Evolutionary conservation across 1,140 invertebrate genomes (phyloP).

Genomic region (Elysia chlorotica): DNA sequence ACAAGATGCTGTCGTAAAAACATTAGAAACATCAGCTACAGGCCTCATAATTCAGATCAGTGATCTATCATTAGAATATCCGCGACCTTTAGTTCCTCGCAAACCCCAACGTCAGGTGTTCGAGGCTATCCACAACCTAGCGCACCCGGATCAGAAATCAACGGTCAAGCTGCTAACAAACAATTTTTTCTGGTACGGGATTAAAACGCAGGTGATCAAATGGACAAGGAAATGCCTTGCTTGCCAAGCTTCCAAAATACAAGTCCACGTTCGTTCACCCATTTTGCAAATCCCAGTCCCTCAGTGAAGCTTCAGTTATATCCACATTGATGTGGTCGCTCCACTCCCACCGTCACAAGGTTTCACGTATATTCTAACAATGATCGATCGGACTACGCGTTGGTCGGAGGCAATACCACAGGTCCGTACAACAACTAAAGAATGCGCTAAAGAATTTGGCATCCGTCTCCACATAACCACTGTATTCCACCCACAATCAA

Average conservation of each 20-base stretch:
- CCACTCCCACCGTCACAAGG: not conserved
- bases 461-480: not conserved
- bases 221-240: not conserved
- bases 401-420: not conserved
- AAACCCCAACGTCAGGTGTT: not conserved
- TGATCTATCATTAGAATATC: not conserved
- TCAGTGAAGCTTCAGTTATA: not conserved
- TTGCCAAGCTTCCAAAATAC: not conserved
- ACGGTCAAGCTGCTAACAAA: not conserved
- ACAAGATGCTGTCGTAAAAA: too few relatives aligned
- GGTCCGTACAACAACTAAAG: not conserved
- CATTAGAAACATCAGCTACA: too few relatives aligned
- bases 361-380: not conserved
- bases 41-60: too few relatives aligned
- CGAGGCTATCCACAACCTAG: not conserved
- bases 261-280: not conserved
- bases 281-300: not conserved
- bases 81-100: not conserved
- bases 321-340: not conserved
- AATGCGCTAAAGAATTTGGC: not conserved
- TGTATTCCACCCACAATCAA: conserved; percentile 9
- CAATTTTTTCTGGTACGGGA: not conserved
- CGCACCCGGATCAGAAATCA: not conserved
- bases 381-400: not conserved
- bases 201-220: not conserved